phyloP scores from a whole-genome alignment of 92 coral and sea anemone genomes.

The Epizoanthus rinbou region DNA sequence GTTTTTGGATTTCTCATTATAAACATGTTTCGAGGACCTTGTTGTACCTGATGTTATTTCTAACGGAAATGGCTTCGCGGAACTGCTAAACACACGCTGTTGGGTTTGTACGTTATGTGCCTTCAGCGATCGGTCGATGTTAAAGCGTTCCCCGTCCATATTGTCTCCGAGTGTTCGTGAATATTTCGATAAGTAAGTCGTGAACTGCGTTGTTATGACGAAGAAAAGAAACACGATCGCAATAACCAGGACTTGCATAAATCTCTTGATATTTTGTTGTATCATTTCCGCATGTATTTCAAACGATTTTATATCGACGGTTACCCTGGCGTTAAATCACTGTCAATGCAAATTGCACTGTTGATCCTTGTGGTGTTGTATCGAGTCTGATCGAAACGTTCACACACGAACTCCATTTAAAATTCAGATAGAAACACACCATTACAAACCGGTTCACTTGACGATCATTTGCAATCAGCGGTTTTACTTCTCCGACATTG shows the following conservation, averaged over 20 bases:
- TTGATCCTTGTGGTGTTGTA: neutral
- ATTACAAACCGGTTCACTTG: too few relatives aligned
- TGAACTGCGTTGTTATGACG: slow-evolving; percentile 11
- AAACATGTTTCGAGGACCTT: neutral
- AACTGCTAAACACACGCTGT: neutral
- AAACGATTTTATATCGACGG: neutral
- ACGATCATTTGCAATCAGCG: too few relatives aligned
- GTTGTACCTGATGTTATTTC: neutral
- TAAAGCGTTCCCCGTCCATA: neutral
- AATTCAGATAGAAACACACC: neutral
- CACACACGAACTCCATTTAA: neutral
- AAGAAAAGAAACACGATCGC: neutral
- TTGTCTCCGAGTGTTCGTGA: neutral
- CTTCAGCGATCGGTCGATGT: neutral
- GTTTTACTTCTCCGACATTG: too few relatives aligned
- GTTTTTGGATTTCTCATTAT: neutral
- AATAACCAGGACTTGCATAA: neutral
- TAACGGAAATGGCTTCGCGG: neutral
- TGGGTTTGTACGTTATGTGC: neutral
- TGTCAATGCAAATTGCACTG: neutral
- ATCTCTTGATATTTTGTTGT: neutral
- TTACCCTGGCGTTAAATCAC: too few relatives aligned
- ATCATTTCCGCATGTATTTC: neutral
- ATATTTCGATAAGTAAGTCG: neutral
- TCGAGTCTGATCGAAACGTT: neutral